Base-by-base conservation (phyloP, 1,140 invertebrate species). In the Plectrocnemia conspersa region DNA sequence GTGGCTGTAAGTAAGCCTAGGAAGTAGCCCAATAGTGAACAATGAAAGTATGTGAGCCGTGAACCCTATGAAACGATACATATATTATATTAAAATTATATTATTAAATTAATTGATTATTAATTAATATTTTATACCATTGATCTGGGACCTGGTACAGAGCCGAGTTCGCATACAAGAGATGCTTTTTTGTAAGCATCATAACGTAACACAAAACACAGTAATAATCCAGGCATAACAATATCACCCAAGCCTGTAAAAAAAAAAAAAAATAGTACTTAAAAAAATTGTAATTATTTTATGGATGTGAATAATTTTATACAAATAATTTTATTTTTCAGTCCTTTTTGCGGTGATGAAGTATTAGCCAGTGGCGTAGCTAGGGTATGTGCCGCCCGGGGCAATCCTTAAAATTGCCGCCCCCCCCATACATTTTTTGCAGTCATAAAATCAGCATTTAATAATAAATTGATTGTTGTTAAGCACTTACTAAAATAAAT, bases 21-120 rank as follows among this genome's bases (percentile, higher is more conserved):
- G 77, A 98, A 97, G 77, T 98, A 98, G 60, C 95, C 95, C 68
- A 98, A 86, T 65, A 98, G 82, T 63, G 94, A 97, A 80, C 95
- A 98, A 78, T 97, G 95, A 82, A 98, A 98, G 79, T 97, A 97
- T 44, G 82, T 83, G 56, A 84, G 67, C 49, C 78, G 74, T 25
- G 78, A 80, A 25, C 77, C 71, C 68, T 75, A 64, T 9, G 56
- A 47, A 10, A 52, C 16, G 15, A 54, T 16, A 44, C 33, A 35
- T 35, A 11, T 11, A 11, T 40, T 24, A 13, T 9, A 50, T 25
- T 1, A 50, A 24, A 24, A 25, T 35, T 2, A 13, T 47, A 35
- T 48, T 35, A 21, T 9, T 23, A 46, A 25, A 24, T 7, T 7
- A 27, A 36, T 40, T 50, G 3, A 5, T 15, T 19, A 50, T 24